Conservation (phyloP, 1,140 invertebrate genomes). For the Diachasma alloeum region DNA sequence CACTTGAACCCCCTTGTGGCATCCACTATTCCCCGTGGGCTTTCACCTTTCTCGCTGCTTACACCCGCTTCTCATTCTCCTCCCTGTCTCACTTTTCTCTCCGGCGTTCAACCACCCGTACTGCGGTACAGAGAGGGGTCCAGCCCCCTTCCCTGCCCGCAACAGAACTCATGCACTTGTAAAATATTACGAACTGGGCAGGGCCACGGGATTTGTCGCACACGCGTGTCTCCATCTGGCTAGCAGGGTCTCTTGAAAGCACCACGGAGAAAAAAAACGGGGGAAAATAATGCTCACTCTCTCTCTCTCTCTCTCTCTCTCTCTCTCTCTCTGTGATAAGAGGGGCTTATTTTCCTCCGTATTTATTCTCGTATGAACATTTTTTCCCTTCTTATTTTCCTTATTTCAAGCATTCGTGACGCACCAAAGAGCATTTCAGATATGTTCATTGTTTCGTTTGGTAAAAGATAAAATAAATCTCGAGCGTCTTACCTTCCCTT, state of each 20-base stretch:
- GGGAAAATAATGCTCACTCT: neutral
- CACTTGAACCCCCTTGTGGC: constrained; percentile 8
- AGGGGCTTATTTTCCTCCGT: neutral
- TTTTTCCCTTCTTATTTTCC: constrained; percentile 7
- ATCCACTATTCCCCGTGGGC: neutral
- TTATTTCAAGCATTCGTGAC: constrained; percentile 7
- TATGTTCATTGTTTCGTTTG: constrained; percentile 7
- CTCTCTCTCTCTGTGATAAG: neutral
- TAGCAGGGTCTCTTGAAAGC: neutral
- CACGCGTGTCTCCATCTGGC: neutral
- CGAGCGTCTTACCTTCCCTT: neutral
- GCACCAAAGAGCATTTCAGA: constrained; percentile 10
- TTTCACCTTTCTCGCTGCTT: constrained; percentile 26
- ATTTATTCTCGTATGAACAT: neutral
- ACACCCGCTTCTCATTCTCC: constrained; percentile 27
- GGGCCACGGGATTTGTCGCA: constrained; percentile 12
- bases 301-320: no score
- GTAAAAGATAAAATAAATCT: constrained; percentile 10
- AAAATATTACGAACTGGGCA: constrained; percentile 51
- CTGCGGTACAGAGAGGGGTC: neutral
- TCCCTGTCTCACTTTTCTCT: constrained; percentile 20
- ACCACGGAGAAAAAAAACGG: neutral
- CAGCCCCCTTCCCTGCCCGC: constrained; percentile 43
- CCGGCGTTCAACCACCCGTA: neutral
- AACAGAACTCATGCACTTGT: constrained; percentile 54